Base-by-base conservation (phyloP, 1,140 invertebrate species). In the Bemisia tabaci region DNA sequence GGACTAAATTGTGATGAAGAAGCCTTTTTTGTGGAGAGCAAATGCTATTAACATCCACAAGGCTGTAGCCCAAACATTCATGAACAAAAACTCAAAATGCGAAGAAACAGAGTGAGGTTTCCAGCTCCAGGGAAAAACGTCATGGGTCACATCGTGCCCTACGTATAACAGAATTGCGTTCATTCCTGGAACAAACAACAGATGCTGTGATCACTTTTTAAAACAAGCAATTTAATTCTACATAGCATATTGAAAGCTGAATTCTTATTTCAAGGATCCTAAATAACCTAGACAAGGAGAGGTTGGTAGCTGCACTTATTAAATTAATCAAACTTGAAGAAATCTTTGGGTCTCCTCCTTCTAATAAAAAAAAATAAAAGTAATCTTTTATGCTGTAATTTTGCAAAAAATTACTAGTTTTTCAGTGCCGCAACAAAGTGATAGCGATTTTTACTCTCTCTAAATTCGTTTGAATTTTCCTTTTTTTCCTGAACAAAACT, bases 91-190 rank as follows among this genome's bases (percentile, higher is more conserved):
- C 68, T 86, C 79, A 2, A 81, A 79, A 74, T 95, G 92, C 0
- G 84, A 90, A 63, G 83, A 82, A 84, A 85, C 86, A 22, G 78
- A 70, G 62, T 87, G 75, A 12, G 68, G 58, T 22, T 77, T 77
- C 88, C 89, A 93, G 68, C 87, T 87, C 78, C 90, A 96, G 0
- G 87, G 94, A 77, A 96, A 90, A 70, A 90, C 84, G 69, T 87
- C 80, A 26, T 84, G 85, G 71, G 90, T 86, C 0, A 96, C 71
- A 11, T 81, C 83, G 74, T 95, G 92, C 0, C 92, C 91, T 2
- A 92, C 77, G 75, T 95, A 97, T 67, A 97, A 79, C 2, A 93
- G 79, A 25, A 97, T 85, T 2, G 92, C 85, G 78, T 97, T 97
- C 84, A 94, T 92, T 26, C 95, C 95, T 81, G 82, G 80, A 70